Conservation (phyloP, 2,113 vertebrate species). For the Chascanopsetta lugubris region DNA sequence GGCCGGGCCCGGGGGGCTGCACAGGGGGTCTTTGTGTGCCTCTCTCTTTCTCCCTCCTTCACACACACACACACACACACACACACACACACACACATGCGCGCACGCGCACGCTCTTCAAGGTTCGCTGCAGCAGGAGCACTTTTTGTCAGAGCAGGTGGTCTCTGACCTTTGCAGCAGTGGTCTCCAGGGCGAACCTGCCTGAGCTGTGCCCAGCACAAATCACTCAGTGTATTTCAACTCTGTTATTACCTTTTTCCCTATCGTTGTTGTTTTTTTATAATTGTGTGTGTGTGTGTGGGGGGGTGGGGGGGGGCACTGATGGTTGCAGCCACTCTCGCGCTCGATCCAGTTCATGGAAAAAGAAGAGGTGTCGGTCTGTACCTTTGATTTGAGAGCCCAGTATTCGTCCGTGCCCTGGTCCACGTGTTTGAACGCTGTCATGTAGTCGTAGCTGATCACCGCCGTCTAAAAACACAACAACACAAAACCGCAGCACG, state of each 20-base stretch:
- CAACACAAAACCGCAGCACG: slow-evolving; percentile 4
- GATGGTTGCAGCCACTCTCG: not conserved
- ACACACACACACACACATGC: not conserved
- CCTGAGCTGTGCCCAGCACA: slow-evolving; percentile 34
- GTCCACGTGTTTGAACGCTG: slow-evolving; percentile 84
- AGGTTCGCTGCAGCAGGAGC: slow-evolving; percentile 46
- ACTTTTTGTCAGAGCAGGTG: slow-evolving; percentile 33
- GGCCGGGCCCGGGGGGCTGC: slow-evolving; percentile 33
- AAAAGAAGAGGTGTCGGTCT: slow-evolving; percentile 10
- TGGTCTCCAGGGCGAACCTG: slow-evolving; percentile 13
- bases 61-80: not conserved
- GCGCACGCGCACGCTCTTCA: slow-evolving; percentile 56
- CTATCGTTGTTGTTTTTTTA: too few species aligned
- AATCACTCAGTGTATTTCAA: slow-evolving; percentile 4
- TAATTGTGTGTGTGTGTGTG: too few species aligned
- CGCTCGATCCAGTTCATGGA: too few species aligned
- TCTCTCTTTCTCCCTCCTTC: not conserved
- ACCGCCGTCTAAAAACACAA: slow-evolving; percentile 85
- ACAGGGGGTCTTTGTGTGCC: not conserved
- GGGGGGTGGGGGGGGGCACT: not conserved
- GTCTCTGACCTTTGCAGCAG: slow-evolving; percentile 50
- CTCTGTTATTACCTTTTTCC: not conserved
- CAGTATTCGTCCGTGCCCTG: slow-evolving; percentile 88
- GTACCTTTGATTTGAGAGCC: slow-evolving; percentile 90
- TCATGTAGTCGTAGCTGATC: slow-evolving; percentile 94